Evolutionary conservation across 2,797 vertebrate species (phyloP).

Genomic region (Harpagifer antarcticus): DNA sequence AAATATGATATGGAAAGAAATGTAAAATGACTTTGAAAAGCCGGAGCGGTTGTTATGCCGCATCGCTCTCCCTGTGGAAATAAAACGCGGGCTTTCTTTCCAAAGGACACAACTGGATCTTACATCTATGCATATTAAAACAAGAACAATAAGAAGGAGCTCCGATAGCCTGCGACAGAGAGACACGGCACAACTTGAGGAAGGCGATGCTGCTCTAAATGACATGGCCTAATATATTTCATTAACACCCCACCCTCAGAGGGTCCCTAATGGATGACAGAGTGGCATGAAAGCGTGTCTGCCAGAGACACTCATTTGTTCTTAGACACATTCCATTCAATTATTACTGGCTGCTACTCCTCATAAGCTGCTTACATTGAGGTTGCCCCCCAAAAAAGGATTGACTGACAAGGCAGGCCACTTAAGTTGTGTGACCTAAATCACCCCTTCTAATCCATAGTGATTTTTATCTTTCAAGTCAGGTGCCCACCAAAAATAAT

Average conservation of each 20-base stretch:
- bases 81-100: conserved; percentile 57
- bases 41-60: conserved; percentile 23
- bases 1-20: conserved; percentile 36
- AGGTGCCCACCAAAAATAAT: conserved; percentile 68
- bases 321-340: conserved; percentile 77
- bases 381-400: conserved; percentile 58
- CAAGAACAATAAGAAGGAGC: conserved; percentile 60
- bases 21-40: conserved; percentile 48
- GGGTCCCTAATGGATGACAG: conserved; percentile 76
- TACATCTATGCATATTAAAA: conserved; percentile 67
- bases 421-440: conserved; percentile 72
- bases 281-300: conserved; percentile 72
- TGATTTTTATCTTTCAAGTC: conserved; percentile 72
- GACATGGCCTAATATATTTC: conserved; percentile 80
- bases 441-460: conserved; percentile 67
- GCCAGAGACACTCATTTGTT: conserved; percentile 74
- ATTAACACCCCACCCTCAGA: conserved; percentile 78
- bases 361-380: conserved; percentile 73
- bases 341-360: conserved; percentile 74
- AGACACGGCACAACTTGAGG: conserved; percentile 57
- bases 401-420: conserved; percentile 61
- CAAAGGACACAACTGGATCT: conserved; percentile 54
- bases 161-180: conserved; percentile 63
- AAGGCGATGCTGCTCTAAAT: conserved; percentile 71
- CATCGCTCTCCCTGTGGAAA: conserved; percentile 55